phyloP scores from a whole-genome alignment of 2,797 vertebrate species.

The Cirrhinus mrigala region DNA sequence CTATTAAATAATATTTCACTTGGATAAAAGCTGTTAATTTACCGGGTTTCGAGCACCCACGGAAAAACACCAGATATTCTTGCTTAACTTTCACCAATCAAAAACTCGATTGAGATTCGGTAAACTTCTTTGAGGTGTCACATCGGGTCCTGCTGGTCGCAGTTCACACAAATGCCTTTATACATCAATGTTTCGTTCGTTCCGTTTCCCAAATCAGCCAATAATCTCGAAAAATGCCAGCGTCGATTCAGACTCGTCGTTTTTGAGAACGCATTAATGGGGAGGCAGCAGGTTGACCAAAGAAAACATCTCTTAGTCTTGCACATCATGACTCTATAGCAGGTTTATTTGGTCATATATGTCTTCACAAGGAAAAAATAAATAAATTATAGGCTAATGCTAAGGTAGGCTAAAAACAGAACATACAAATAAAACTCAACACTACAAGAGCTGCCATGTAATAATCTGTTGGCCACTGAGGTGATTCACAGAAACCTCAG shows the following conservation, averaged over 20 bases:
- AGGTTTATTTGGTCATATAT: neutral
- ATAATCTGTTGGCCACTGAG: constrained; percentile 22
- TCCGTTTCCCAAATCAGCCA: neutral
- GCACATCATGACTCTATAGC: neutral
- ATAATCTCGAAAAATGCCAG: neutral
- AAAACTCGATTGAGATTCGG: neutral
- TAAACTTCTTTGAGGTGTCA: neutral
- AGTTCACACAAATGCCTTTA: neutral
- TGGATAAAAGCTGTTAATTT: neutral
- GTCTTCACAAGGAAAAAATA: neutral
- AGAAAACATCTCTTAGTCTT: neutral
- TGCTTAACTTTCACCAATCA: neutral
- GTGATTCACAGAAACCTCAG: neutral
- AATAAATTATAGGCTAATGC: neutral
- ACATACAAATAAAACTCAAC: neutral
- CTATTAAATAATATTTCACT: neutral
- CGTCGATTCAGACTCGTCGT: neutral
- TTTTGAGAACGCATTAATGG: neutral
- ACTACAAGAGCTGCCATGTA: neutral
- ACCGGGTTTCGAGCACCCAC: neutral
- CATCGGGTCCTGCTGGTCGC: too few species aligned
- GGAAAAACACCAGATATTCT: neutral
- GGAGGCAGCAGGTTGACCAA: neutral
- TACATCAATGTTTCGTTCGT: neutral
- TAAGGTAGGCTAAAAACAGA: neutral